Conservation (phyloP, 2,797 vertebrate genomes). For the Hydrocynus forskahlii region DNA sequence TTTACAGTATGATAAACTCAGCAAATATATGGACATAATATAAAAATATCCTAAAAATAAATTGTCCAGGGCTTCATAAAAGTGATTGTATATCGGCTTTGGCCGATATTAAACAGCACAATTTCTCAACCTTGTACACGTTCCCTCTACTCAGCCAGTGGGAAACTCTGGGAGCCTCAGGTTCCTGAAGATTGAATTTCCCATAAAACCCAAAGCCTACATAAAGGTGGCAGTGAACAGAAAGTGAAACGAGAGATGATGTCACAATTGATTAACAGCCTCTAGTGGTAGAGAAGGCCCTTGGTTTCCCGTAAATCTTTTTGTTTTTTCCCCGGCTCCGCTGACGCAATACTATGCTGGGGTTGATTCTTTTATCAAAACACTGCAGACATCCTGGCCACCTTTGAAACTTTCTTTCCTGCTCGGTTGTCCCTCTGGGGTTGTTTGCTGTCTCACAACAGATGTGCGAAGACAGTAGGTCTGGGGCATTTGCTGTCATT, state of each 20-base stretch:
- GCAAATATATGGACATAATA: too few species aligned
- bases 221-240: background rate
- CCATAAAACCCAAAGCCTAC: background rate
- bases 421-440: background rate
- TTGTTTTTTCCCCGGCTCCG: background rate
- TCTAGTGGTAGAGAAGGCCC: background rate
- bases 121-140: background rate
- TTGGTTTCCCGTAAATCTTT: background rate
- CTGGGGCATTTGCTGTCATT: slow-evolving; percentile 69
- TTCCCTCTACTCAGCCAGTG: background rate
- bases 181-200: background rate
- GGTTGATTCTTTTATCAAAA: background rate
- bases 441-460: background rate
- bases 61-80: too few species aligned
- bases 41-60: too few species aligned
- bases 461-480: slow-evolving; percentile 62
- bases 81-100: too few species aligned
- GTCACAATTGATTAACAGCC: background rate
- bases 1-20: too few species aligned
- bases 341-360: background rate
- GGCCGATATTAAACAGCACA: background rate
- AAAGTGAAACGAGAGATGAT: slow-evolving; percentile 5
- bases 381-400: background rate
- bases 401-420: too few species aligned
- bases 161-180: background rate